A percentile compares a stretch with the other conserved stretches of the same genome.
These are phyloP conservation scores for Mus pahari DNA, from an alignment of 2,113 vertebrate genomes.

Conservation along the genomic window DNA sequence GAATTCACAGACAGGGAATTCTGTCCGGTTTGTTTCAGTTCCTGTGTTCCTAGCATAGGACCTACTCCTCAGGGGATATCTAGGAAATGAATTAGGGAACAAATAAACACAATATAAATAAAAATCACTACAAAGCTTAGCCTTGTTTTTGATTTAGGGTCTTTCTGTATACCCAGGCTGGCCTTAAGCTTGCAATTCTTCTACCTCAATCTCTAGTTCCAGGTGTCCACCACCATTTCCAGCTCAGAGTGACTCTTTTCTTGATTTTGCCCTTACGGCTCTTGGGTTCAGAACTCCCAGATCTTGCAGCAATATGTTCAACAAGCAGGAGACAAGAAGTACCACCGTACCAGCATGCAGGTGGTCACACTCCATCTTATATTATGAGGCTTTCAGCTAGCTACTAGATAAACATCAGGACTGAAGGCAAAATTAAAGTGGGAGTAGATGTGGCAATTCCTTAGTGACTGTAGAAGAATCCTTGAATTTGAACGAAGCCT, in stretches of 20 bases:
- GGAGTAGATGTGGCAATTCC: background rate
- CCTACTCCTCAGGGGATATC: background rate
- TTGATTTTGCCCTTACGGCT: background rate
- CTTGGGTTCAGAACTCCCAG: background rate
- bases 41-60: background rate
- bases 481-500: background rate
- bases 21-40: background rate
- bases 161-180: background rate
- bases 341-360: background rate
- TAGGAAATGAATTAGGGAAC: background rate
- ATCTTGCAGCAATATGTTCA: background rate
- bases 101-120: background rate
- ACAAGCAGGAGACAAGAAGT: constrained; percentile 20
- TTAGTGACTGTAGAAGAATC: background rate
- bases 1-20: background rate
- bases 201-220: background rate
- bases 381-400: background rate
- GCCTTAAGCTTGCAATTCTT: background rate
- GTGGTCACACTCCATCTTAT: background rate
- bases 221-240: background rate
- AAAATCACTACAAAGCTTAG: background rate
- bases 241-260: background rate
- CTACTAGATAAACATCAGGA: background rate
- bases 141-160: background rate
- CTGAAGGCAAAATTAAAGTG: constrained; percentile 1